Conservation (phyloP, 53 echinoderm and acorn worm species). For the Echinometra lucunter region DNA sequence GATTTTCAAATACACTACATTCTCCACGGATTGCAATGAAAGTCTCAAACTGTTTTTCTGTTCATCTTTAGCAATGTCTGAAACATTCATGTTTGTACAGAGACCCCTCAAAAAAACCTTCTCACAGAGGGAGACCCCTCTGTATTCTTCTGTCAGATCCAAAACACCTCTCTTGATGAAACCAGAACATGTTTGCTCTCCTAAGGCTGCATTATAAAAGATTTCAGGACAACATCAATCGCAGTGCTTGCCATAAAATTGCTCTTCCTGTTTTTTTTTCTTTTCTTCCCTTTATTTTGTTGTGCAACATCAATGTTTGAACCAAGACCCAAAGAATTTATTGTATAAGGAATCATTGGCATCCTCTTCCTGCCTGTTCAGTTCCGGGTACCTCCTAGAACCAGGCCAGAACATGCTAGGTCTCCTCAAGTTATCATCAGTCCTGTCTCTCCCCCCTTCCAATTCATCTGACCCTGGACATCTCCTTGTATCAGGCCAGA, state of each 20-base stretch:
- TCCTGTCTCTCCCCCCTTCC: neutral
- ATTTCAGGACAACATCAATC: neutral
- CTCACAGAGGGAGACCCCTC: neutral
- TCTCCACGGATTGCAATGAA: no score
- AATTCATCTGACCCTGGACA: neutral
- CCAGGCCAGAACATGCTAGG: constrained; percentile 14
- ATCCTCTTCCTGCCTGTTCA: neutral
- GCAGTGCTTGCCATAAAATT: neutral
- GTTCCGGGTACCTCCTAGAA: neutral
- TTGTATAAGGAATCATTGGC: constrained; percentile 46
- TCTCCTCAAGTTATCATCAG: neutral
- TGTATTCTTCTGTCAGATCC: neutral
- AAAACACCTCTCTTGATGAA: neutral
- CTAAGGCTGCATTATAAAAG: neutral
- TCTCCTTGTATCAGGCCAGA: neutral
- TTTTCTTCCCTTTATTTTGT: no score
- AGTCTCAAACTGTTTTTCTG: no score
- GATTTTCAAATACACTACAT: neutral
- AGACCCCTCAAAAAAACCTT: neutral
- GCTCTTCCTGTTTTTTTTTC: neutral
- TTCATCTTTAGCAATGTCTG: neutral
- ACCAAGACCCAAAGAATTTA: constrained; percentile 71
- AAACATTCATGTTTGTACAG: neutral
- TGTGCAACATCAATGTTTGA: constrained; percentile 18
- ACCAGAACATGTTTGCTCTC: neutral